Evolutionary conservation across 2,113 vertebrate genomes (phyloP).

Genomic region (Thunnus thynnus): DNA sequence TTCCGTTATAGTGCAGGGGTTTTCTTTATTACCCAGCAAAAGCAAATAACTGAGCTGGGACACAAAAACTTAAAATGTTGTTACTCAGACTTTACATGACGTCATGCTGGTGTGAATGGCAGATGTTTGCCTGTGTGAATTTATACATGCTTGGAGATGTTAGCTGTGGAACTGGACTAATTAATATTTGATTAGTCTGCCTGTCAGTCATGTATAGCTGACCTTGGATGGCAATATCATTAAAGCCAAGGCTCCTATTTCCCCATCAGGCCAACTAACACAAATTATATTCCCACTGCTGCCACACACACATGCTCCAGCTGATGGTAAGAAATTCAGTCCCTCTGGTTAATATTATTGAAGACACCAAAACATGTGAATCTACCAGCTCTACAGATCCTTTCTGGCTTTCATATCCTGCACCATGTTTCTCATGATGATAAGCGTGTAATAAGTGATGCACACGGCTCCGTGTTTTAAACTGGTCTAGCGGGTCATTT

Average conservation of each 20-base stretch:
- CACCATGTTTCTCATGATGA: constrained; percentile 11
- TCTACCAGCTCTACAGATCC: constrained; percentile 6
- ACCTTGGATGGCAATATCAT: constrained; percentile 28
- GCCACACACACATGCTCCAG: background rate
- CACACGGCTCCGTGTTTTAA: constrained; percentile 22
- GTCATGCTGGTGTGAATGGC: background rate
- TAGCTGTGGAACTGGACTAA: background rate
- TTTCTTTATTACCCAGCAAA: background rate
- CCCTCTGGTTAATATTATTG: background rate
- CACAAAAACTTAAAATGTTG: background rate
- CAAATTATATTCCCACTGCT: background rate
- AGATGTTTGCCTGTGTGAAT: background rate
- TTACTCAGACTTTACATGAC: background rate
- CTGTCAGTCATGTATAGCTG: constrained; percentile 26
- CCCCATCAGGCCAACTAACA: background rate
- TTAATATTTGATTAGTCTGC: constrained; percentile 45
- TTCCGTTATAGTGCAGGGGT: background rate
- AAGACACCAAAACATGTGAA: background rate
- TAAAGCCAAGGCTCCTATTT: constrained; percentile 30
- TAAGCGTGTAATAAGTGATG: constrained; percentile 13
- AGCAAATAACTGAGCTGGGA: background rate
- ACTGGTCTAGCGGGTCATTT: constrained; percentile 7
- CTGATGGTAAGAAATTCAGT: constrained; percentile 7
- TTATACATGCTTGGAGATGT: background rate
- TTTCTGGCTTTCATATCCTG: constrained; percentile 18